Conservation (phyloP, 2,888 invertebrate species). For the Gymnoscelis rufifasciata region DNA sequence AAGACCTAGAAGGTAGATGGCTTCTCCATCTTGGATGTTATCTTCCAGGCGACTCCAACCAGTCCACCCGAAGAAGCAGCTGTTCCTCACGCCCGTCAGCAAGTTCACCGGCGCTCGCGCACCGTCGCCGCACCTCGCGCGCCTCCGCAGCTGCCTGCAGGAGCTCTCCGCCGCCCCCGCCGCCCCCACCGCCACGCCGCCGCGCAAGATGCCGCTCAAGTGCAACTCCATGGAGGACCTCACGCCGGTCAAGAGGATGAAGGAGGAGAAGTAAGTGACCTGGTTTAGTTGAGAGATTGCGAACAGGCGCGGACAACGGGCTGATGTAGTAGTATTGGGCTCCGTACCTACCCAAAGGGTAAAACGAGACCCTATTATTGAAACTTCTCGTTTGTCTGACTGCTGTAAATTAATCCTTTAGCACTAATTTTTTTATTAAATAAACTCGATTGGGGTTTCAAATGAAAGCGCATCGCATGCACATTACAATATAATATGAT, state of each 20-base stretch:
- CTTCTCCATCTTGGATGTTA: background rate
- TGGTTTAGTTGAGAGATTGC: no score
- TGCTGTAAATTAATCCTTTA: no score
- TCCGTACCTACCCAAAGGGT: no score
- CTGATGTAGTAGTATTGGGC: no score
- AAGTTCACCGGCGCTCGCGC: slow-evolving; percentile 55
- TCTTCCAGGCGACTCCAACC: slow-evolving; percentile 52
- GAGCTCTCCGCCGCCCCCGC: slow-evolving; percentile 40
- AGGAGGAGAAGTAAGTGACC: slow-evolving; percentile 45
- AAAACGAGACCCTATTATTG: no score
- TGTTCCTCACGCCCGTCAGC: slow-evolving; percentile 62
- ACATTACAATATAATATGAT: no score
- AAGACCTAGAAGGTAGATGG: no score
- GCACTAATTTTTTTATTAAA: no score
- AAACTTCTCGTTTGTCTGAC: no score
- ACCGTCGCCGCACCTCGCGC: slow-evolving; percentile 48
- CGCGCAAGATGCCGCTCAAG: slow-evolving; percentile 47
- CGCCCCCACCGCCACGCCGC: slow-evolving; percentile 33
- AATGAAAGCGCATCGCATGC: no score
- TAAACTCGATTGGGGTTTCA: no score
- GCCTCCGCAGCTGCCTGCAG: slow-evolving; percentile 58
- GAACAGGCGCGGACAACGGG: no score
- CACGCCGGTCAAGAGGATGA: slow-evolving; percentile 57
- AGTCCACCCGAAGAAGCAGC: slow-evolving; percentile 61
- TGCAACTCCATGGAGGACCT: slow-evolving; percentile 70